phyloP scores from a whole-genome alignment of 2,113 vertebrate species.

The Nothoprocta perdicaria region DNA sequence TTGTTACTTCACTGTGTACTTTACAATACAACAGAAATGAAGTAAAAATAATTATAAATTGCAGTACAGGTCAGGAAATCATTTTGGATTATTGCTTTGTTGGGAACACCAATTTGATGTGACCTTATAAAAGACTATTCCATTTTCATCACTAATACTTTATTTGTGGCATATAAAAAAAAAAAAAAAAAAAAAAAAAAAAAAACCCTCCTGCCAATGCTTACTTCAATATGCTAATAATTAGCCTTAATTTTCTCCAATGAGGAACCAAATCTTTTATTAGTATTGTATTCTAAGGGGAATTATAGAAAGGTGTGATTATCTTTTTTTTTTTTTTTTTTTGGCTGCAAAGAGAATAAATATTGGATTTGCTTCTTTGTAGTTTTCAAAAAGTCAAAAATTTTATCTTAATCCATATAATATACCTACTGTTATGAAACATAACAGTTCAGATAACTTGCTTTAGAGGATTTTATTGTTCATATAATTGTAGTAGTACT shows the following conservation, averaged over 20 bases:
- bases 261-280: not conserved
- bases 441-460: not conserved
- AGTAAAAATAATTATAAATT: not conserved
- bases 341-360: not conserved
- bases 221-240: not conserved
- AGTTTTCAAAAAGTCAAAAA: not conserved
- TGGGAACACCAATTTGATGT: not conserved
- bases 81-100: not conserved
- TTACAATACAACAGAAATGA: not conserved
- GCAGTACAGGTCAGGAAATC: not conserved
- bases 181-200: not conserved
- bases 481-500: not conserved
- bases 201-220: not conserved
- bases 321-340: not conserved
- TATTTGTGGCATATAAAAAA: not conserved
- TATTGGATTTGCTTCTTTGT: not conserved
- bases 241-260: not conserved
- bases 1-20: not conserved
- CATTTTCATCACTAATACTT: not conserved
- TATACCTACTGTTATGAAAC: not conserved
- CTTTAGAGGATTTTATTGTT: not conserved
- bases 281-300: not conserved
- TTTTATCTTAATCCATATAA: not conserved
- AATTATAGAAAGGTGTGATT: not conserved
- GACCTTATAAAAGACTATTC: not conserved